Base-by-base conservation (phyloP, 2,797 vertebrate genomes). In the Orientallactaga sibirica region DNA sequence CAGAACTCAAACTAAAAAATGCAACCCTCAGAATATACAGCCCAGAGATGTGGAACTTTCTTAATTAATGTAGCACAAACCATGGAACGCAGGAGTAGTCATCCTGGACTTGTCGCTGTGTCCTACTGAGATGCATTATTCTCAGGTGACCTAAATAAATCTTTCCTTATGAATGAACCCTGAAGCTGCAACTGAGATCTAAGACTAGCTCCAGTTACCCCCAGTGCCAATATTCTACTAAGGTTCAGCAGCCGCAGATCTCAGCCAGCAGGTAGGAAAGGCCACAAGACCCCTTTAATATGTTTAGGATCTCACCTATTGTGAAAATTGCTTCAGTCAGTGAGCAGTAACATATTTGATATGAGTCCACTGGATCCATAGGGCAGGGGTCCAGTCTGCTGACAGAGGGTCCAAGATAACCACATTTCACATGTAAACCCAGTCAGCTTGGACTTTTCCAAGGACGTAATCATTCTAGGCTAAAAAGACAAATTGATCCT, bases 11-110 rank as follows among this genome's bases (percentile, higher is more conserved):
- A 25, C 16, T 33, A 12, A 14, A 25, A 4, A 37, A 33, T 16
- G 4, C 37, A 61, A 18, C n/a, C 52, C 10, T 71, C 20, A 55
- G 52, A 78, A 27, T 2, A 80, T 41, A 37, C 64, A 91, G 33
- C 62, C 89, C 74, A 41, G 58, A 77, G 22, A 15, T 27, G 15
- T 48, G 2, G 19, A 9, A 62, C 22, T 84, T 81, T 94, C 81
- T 90, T 93, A 78, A 94, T 83, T 93, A 94, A 94, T 96, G 96
- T 92, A 95, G 66, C 92, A 96, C 76, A 96, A 75, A n/a, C 15
- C 48, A 71, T 16, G 77, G 66, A 70, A 29, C 88, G 71, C 20
- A n/a, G n/a, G 52, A 79, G 20, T 43, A 86, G 77, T 27, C 41
- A 70, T 1, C 71, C 29, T 92, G 64, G 58, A 29, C 64, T 43